Conservation (phyloP, 2,797 vertebrate genomes). For the Octomys mimax region DNA sequence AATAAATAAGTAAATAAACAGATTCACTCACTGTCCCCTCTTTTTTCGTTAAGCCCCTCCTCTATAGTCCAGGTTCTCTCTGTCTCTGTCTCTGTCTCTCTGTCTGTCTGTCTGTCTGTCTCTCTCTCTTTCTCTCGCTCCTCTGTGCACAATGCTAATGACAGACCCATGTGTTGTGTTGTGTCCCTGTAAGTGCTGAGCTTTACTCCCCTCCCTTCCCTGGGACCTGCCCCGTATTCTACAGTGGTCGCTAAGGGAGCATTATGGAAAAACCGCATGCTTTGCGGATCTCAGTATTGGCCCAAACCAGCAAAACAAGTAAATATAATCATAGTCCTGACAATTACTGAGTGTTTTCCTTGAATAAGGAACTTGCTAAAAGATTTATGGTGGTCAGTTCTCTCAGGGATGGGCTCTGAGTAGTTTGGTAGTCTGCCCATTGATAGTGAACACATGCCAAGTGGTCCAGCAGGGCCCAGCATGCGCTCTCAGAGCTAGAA, state of each 20-base stretch:
- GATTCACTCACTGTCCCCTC: background rate
- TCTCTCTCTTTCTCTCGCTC: background rate
- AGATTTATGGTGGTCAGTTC: background rate
- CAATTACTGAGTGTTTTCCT: constrained; percentile 3
- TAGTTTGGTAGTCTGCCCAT: background rate
- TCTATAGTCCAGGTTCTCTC: background rate
- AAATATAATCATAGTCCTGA: background rate
- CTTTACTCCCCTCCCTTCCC: background rate
- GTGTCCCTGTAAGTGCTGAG: background rate
- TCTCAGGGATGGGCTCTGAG: background rate
- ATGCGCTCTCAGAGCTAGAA: accelerated
- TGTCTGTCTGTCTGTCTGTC: no score
- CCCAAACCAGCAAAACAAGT: background rate
- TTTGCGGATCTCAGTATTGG: background rate
- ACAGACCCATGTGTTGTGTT: background rate
- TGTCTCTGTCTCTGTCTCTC: background rate
- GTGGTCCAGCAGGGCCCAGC: background rate
- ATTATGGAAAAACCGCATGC: background rate
- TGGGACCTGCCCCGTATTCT: background rate
- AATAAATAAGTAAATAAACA: no score
- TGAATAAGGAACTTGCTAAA: background rate
- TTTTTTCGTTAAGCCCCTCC: background rate
- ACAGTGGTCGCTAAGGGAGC: background rate
- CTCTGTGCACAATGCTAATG: background rate
- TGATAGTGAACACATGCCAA: background rate